These are phyloP conservation scores for Pseudolaguvia tuberculata DNA, from an alignment of 2,113 vertebrate genomes.

Conservation along the genomic window DNA sequence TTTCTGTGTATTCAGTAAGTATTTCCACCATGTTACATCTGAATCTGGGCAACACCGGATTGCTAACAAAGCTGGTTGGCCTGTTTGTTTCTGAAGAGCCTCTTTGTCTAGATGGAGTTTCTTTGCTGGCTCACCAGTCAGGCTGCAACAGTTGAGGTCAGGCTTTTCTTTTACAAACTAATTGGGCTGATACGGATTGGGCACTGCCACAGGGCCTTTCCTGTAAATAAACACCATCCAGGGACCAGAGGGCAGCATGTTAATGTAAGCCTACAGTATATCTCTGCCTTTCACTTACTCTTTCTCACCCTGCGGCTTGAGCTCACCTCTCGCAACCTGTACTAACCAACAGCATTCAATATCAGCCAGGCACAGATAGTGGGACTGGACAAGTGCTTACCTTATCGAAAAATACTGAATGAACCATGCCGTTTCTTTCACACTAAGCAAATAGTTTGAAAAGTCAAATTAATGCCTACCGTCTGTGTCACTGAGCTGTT, in stretches of 20 bases:
- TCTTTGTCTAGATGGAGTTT: constrained; percentile 16
- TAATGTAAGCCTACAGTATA: constrained; percentile 22
- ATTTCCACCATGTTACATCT: not conserved
- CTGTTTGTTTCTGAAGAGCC: constrained; percentile 8
- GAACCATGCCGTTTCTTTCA: not conserved
- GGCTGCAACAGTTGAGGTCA: constrained; percentile 38
- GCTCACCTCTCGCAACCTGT: constrained; percentile 25
- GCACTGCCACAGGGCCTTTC: constrained; percentile 33
- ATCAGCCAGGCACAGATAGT: not conserved
- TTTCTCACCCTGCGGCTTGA: not conserved
- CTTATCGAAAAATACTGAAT: not conserved
- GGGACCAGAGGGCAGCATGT: constrained; percentile 29
- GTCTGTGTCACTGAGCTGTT: not conserved
- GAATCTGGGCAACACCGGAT: constrained; percentile 26
- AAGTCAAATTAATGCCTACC: not conserved
- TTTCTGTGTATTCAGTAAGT: constrained; percentile 20
- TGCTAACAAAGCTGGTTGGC: constrained; percentile 36
- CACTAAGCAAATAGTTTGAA: constrained; percentile 9
- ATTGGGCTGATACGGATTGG: constrained; percentile 43
- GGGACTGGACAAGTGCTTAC: not conserved
- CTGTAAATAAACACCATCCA: constrained; percentile 35
- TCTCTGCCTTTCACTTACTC: constrained; percentile 15
- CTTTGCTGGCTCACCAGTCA: constrained; percentile 21
- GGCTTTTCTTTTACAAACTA: constrained; percentile 33
- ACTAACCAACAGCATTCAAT: constrained; percentile 35